phyloP scores from a whole-genome alignment of 2,888 invertebrate species.

The Thecocarcelia acutangulata region DNA sequence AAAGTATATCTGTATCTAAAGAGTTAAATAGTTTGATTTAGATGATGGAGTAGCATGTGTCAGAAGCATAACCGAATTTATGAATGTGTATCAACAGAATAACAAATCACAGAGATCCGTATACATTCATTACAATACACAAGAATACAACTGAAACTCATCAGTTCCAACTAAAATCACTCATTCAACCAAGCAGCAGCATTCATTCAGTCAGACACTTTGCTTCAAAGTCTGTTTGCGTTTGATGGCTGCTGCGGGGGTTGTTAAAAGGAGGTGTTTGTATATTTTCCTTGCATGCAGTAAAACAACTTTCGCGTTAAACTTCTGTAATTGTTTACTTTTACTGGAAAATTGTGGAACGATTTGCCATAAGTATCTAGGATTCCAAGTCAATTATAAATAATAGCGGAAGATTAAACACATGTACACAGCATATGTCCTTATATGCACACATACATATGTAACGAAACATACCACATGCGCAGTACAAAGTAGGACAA shows the following conservation, averaged over 20 bases:
- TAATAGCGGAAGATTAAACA: slow-evolving; percentile 47
- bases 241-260: slow-evolving; percentile 1
- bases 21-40: slow-evolving; percentile 44
- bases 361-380: slow-evolving; percentile 55
- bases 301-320: too few species aligned
- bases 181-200: not conserved
- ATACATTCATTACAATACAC: slow-evolving; percentile 50
- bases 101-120: slow-evolving; percentile 56
- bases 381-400: slow-evolving; percentile 61
- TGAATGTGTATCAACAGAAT: slow-evolving; percentile 52
- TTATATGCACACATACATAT: too few species aligned
- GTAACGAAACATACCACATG: too few species aligned
- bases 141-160: too few species aligned
- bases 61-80: slow-evolving; percentile 62
- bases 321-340: not conserved
- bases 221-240: not conserved
- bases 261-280: not conserved
- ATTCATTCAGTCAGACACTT: slow-evolving; percentile 5
- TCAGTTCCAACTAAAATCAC: slow-evolving; percentile 33
- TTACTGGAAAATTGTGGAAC: slow-evolving; percentile 7
- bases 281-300: slow-evolving; percentile 4
- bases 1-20: slow-evolving; percentile 3
- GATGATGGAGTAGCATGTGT: slow-evolving; percentile 61
- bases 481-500: too few species aligned
- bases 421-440: slow-evolving; percentile 2